Evolutionary conservation across 1,140 invertebrate genomes (phyloP).

Genomic region (Holcopasites calliopsidis): DNA sequence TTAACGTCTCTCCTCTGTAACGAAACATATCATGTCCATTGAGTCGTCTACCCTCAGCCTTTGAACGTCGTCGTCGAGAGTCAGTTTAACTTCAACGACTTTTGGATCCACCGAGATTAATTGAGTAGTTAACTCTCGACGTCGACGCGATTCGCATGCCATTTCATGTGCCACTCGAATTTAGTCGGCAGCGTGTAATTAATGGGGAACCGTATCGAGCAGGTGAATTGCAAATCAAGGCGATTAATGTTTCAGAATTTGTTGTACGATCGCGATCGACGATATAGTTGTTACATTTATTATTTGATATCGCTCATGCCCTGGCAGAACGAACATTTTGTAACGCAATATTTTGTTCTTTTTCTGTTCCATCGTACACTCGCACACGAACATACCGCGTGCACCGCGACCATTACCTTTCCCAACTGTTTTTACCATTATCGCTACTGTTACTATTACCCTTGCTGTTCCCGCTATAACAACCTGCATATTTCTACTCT

Average conservation of each 20-base stretch:
- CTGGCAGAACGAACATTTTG: conserved; percentile 3
- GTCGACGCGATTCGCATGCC: conserved; percentile 9
- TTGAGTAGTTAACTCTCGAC: not conserved
- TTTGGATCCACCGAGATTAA: not conserved
- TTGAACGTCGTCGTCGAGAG: not conserved
- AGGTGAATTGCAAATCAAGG: not conserved
- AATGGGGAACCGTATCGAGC: conserved; percentile 3
- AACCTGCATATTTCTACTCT: not conserved
- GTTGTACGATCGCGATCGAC: not conserved
- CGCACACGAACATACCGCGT: conserved; percentile 40
- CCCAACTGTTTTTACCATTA: not conserved
- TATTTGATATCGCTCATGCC: no score
- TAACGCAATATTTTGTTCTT: conserved; percentile 46
- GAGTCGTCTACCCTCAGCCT: not conserved
- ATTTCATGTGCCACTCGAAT: not conserved
- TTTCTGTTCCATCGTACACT: conserved; percentile 41
- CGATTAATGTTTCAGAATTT: not conserved
- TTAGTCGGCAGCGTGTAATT: conserved; percentile 2
- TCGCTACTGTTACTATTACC: conserved; percentile 16
- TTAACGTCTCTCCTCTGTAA: no score
- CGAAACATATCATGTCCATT: not conserved
- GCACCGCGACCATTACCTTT: conserved; percentile 23
- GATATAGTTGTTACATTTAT: not conserved
- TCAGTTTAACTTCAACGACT: not conserved
- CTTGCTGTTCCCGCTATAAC: not conserved